phyloP scores from a whole-genome alignment of 1,140 invertebrate species.

The Drosophila orena region DNA sequence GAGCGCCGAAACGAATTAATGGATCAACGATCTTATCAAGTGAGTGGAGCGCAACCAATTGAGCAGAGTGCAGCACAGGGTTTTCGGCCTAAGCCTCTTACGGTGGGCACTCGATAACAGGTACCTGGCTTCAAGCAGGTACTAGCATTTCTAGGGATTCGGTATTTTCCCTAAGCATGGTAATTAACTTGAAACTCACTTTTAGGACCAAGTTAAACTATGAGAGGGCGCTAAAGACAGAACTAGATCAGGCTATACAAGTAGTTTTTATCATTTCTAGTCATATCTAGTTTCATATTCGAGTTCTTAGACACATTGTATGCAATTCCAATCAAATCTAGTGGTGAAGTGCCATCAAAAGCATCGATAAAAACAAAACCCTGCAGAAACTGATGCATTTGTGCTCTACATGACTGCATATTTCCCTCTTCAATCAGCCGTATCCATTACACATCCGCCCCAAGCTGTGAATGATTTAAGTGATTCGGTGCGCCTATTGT shows the following conservation, averaged over 20 bases:
- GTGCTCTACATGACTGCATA: slow-evolving; percentile 5
- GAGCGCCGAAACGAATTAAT: slow-evolving; percentile 38
- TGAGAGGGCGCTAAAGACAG: too few relatives aligned
- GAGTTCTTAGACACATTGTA: background rate
- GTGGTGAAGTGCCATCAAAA: slow-evolving; percentile 1
- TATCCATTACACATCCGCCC: slow-evolving; percentile 46
- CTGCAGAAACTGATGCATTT: slow-evolving; percentile 10
- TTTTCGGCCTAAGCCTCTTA: slow-evolving; percentile 19
- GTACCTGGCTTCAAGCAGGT: background rate
- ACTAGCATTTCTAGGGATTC: background rate
- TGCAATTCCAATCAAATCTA: background rate
- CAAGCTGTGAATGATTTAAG: slow-evolving; percentile 53
- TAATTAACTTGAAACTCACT: background rate
- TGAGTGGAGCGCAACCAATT: slow-evolving; percentile 33
- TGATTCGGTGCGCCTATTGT: slow-evolving; percentile 46
- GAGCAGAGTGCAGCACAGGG: slow-evolving; percentile 12
- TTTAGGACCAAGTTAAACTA: too few relatives aligned
- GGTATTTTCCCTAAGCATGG: too few relatives aligned
- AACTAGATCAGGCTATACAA: too few relatives aligned
- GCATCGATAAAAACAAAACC: background rate
- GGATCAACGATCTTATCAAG: slow-evolving; percentile 42
- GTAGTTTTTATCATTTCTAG: too few relatives aligned
- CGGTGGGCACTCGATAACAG: background rate
- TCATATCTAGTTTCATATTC: too few relatives aligned
- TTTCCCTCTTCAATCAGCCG: slow-evolving; percentile 51